Conservation (phyloP, 2,888 invertebrate species). For the Eupithecia subfuscata region DNA sequence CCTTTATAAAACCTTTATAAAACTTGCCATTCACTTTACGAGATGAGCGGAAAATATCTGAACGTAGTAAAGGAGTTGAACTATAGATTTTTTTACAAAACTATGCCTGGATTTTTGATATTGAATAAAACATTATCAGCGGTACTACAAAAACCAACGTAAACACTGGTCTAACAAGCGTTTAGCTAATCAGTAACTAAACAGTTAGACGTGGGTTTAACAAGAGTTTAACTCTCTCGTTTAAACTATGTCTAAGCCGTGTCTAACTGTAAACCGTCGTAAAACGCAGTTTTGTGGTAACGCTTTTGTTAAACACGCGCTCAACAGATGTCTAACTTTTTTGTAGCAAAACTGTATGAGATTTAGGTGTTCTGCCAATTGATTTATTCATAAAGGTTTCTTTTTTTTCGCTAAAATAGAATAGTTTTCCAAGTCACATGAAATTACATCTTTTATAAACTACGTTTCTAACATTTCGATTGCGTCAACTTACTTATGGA, state of each 20-base stretch:
- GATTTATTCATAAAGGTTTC: background rate
- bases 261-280: too few relatives aligned
- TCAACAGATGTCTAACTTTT: too few relatives aligned
- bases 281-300: too few relatives aligned
- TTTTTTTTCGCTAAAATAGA: background rate
- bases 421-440: background rate
- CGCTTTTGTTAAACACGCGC: too few relatives aligned
- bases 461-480: background rate
- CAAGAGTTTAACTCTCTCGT: too few relatives aligned
- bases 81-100: background rate
- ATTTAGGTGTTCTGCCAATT: background rate
- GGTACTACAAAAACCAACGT: too few relatives aligned
- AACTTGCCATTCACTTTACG: background rate
- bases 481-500: background rate
- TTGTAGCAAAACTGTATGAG: too few relatives aligned
- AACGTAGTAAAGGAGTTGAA: background rate
- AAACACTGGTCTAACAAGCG: too few relatives aligned
- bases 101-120: background rate
- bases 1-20: conserved; percentile 7
- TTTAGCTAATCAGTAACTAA: too few relatives aligned
- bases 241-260: too few relatives aligned
- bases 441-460: background rate
- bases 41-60: background rate
- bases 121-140: background rate
- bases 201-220: too few relatives aligned